Percentiles rank a stretch among this genome's conserved stretches.
Conservation (phyloP, 2,797 vertebrate species). For the Macropodus opercularis region DNA sequence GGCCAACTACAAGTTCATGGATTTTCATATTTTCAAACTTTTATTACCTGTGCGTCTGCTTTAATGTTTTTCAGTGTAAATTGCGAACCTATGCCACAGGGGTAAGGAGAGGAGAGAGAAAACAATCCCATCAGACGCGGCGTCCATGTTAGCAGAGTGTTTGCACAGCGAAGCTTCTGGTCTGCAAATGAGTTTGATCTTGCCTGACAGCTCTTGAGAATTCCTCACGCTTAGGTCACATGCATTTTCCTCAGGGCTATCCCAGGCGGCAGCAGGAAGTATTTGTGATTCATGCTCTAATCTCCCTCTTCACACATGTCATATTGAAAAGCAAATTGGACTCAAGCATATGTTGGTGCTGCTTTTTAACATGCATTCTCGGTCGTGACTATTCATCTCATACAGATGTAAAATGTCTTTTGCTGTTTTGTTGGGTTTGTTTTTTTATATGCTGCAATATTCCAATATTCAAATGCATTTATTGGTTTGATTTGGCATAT, state of each 20-base stretch:
- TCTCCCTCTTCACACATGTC: conserved; percentile 69
- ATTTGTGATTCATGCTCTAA: conserved; percentile 74
- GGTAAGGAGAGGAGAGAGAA: conserved; percentile 16
- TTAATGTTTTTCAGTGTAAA: no score
- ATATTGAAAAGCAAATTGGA: conserved; percentile 66
- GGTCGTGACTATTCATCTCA: conserved; percentile 24
- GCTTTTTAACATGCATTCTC: conserved; percentile 26
- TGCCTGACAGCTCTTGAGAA: conserved; percentile 76
- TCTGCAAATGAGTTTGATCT: conserved; percentile 78
- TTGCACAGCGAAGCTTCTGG: conserved; percentile 66
- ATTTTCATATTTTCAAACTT: no score
- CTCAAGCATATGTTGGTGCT: conserved; percentile 44
- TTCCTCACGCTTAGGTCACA: conserved; percentile 74
- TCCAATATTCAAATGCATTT: not conserved
- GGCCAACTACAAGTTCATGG: no score
- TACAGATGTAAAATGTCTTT: not conserved
- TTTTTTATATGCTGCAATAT: not conserved
- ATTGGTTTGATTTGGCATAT: not conserved
- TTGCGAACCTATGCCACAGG: no score
- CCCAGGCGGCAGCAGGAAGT: conserved; percentile 59
- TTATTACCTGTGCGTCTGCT: conserved; percentile 1
- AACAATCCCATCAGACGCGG: conserved; percentile 41
- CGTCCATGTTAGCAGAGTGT: conserved; percentile 48
- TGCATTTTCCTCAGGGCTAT: conserved; percentile 71
- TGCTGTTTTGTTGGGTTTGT: no score